Base-by-base conservation (phyloP, 2,113 vertebrate genomes). In the Microcebus murinus region DNA sequence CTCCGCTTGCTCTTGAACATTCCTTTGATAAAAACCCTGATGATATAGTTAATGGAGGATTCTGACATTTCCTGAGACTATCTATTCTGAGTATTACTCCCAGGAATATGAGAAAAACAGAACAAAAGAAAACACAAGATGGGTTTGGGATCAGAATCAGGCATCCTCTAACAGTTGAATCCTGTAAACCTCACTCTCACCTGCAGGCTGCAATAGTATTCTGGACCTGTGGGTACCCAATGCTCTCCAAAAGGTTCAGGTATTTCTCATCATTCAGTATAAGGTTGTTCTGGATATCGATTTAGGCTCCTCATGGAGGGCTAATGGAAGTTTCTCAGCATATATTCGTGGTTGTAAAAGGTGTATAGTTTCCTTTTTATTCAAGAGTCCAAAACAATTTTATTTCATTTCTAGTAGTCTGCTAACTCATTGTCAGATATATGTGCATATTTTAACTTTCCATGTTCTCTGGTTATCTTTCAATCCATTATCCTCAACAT, bases 111-210 rank as follows among this genome's bases (percentile, higher is more conserved):
- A 34, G 31, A 57, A 90, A 61, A 52, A 48, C 7, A 25, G 15
- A 65, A 45, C 29, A 48, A 55, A 45, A 48, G 0, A 10, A 50
- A 67, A 48, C 18, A 55, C 14, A 68, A 15, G 5, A 70, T 67
- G 20, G 0, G 10, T 45, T 67, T 70, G 14, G 52, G 36, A 5
- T 71, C 45, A 74, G 25, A 87, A 68, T 83, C 20, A 73, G 55
- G 42, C 14, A n/a, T 77, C 12, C 8, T 81, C 17, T 67, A 48
- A 45, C 9, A 76, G 1, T 7, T 31, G 6, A 67, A 55, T 5
- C 1, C 15, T 7, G 15, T 9, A 65, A 36, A 1, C 2, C 29
- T 4, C 1, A 3, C 6, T n/a, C 15, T 81, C 59, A n/a, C 23
- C 2, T 73, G 18, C 2, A 55, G 39, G 45, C 3, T 31, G 42